Evolutionary conservation across 92 coral and sea anemone species (phyloP), one percentile per base, ranked within the genome.

Genomic region (Porites evermanni): DNA sequence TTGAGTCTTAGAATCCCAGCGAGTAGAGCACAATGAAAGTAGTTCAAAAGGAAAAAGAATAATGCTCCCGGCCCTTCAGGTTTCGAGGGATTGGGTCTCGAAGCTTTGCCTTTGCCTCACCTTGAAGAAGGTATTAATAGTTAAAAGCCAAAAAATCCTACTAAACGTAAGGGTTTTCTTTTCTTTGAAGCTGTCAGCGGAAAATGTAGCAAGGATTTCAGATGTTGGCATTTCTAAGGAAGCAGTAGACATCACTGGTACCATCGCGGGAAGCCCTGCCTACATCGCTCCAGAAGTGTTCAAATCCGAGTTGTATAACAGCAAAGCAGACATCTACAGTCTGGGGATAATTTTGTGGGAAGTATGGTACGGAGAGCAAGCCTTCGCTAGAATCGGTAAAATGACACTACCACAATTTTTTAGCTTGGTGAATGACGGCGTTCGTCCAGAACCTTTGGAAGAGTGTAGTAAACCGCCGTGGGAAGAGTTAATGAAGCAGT

Each of bases 331-430:
- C 67, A 71, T 87, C 12, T 79, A 87, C 80, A 87, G 86, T 14
- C 73, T 87, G 26, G 86, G 85, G 4, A 14, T 87, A 60, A 61
- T 87, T 21, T 16, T 79, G 79, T 87, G 90, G 90, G 90, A 87
- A 56, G 59, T 87, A 52, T 87, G 90, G 90, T 75, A 87, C 73
- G 90, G 90, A 11, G 18, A 71, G 23, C 44, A 0, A 2, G 86
- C 65, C 8, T 87, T 56, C 59, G 47, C 69, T 65, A 26, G 8
- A 7, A 26, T 17, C 26, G 8, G 0, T 9, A 10, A 1, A n/a
- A 3, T 4, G 20, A 0, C 3, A 2, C 8, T 16, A 11, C 4
- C 3, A 12, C 47, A 2, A 16, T 82, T 70, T 8, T 67, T 7
- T 18, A 7, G 14, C 1, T 44, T 5, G 80, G 72, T 82, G 16